Percentiles rank a stretch among this genome's conserved stretches.
Conservation (phyloP, 2,797 vertebrate genomes). For the Hippopotamyrus pictus region DNA sequence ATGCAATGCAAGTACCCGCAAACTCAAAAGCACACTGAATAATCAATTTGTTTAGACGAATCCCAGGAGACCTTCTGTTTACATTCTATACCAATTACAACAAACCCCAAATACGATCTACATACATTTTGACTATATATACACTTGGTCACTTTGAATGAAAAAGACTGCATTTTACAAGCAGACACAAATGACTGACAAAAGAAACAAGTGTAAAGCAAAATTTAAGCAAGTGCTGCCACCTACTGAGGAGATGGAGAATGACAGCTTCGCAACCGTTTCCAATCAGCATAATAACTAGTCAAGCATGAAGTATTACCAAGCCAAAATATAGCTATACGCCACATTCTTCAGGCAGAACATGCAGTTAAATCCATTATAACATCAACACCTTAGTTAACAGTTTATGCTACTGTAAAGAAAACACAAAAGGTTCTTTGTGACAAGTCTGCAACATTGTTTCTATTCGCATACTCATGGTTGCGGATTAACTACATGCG, state of each 20-base stretch:
- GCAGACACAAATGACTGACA: not conserved
- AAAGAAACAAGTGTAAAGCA: not conserved
- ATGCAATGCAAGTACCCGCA: not conserved
- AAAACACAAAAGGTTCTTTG: not conserved
- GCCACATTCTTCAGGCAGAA: not conserved
- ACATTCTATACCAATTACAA: not conserved
- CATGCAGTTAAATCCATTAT: not conserved
- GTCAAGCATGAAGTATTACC: not conserved
- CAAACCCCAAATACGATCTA: not conserved
- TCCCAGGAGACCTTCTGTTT: not conserved
- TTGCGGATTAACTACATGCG: not conserved
- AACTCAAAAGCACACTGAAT: not conserved
- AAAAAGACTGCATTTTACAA: not conserved
- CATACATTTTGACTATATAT: not conserved
- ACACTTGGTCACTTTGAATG: not conserved
- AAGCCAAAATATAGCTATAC: not conserved
- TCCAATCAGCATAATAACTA: not conserved
- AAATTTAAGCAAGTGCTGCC: not conserved
- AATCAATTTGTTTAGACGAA: not conserved
- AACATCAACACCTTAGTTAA: not conserved
- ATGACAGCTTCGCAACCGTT: not conserved
- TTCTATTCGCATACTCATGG: not conserved
- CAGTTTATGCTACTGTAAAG: not conserved
- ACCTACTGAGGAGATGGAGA: not conserved
- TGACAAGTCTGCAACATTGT: not conserved